A percentile compares a stretch with the other conserved stretches of the same genome.
Evolutionary conservation across 1,140 invertebrate species (phyloP).

Genomic region (Gryllus bimaculatus): DNA sequence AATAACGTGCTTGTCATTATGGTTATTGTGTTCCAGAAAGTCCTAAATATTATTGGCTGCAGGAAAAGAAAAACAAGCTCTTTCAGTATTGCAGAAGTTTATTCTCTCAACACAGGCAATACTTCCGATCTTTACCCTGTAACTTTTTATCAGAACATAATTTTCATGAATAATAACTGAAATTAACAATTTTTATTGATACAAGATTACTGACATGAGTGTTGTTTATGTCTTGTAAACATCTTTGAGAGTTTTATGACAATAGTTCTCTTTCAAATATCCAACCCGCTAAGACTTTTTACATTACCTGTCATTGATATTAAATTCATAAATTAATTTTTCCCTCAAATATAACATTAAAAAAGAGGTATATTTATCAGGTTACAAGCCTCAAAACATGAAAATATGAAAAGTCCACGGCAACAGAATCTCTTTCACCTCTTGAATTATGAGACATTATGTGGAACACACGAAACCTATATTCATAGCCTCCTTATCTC

Average conservation of each 20-base stretch:
- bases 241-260: no score
- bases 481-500: neutral
- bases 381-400: neutral
- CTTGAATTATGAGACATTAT: neutral
- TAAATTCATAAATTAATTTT: no score
- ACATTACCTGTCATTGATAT: no score
- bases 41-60: slow-evolving; percentile 37
- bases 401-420: neutral
- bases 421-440: neutral
- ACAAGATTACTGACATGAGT: no score
- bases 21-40: slow-evolving; percentile 40
- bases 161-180: no score
- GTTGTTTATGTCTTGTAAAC: no score
- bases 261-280: no score
- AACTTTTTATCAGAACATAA: neutral
- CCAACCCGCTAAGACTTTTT: no score
- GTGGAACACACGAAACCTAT: neutral
- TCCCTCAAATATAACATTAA: no score
- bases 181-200: no score
- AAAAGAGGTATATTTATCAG: neutral
- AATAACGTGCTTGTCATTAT: slow-evolving; percentile 31
- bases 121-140: slow-evolving; percentile 26
- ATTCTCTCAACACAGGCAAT: slow-evolving; percentile 25
- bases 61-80: slow-evolving; percentile 29
- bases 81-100: slow-evolving; percentile 27